A percentile compares a stretch with the other conserved stretches of the same genome.
Conservation (phyloP, 2,888 invertebrate species). For the Erpobdella octoculata region DNA sequence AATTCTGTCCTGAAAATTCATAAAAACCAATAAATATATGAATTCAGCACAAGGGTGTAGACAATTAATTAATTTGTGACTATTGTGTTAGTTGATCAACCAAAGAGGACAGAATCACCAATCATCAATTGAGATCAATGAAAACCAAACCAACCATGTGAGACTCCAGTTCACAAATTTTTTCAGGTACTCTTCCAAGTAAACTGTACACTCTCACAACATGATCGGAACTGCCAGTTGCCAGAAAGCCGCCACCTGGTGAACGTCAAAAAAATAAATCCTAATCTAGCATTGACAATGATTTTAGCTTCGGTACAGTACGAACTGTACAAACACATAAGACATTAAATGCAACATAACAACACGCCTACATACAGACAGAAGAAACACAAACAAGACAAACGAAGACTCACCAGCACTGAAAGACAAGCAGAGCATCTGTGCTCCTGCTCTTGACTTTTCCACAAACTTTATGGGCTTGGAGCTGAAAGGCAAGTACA, state of each 20-base stretch:
- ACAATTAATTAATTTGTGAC: too few species aligned
- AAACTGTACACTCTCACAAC: slow-evolving; percentile 81
- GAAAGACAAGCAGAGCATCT: slow-evolving; percentile 87
- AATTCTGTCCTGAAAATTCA: slow-evolving; percentile 66
- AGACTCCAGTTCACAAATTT: slow-evolving; percentile 68
- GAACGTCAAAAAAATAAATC: too few species aligned
- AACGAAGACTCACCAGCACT: slow-evolving; percentile 61
- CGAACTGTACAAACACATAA: too few species aligned
- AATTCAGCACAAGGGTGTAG: too few species aligned
- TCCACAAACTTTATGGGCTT: slow-evolving; percentile 86
- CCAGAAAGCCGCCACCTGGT: slow-evolving; percentile 73
- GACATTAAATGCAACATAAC: too few species aligned
- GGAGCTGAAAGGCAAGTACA: slow-evolving; percentile 57
- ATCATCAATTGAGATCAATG: background rate
- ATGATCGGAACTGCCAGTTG: slow-evolving; percentile 88
- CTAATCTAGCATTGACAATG: too few species aligned
- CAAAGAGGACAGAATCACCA: background rate
- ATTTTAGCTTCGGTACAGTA: too few species aligned
- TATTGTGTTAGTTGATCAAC: too few species aligned
- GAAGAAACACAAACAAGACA: too few species aligned
- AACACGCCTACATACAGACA: too few species aligned
- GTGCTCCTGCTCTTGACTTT: slow-evolving; percentile 82
- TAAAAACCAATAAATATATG: too few species aligned
- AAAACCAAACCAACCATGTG: slow-evolving; percentile 57
- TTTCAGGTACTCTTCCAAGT: slow-evolving; percentile 68